Evolutionary conservation across 2,113 vertebrate species (phyloP), one percentile per base, ranked within the genome.

Genomic region (Puffinus mauretanicus): DNA sequence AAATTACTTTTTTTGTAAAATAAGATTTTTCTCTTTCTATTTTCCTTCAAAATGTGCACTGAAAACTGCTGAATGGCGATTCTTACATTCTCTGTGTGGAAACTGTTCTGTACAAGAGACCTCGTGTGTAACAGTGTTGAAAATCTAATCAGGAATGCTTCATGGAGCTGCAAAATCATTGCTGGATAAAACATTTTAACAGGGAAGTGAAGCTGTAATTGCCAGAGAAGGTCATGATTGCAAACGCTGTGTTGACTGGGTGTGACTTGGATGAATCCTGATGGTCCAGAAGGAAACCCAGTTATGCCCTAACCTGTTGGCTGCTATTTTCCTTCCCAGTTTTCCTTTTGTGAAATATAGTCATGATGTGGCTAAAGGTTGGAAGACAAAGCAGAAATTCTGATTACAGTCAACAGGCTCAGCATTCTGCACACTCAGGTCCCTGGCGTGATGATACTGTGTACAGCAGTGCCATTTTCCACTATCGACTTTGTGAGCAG

Each of bases 111-210:
- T 93, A 69, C 54, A 64, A 78, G 91, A 86, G 72, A 94, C 76
- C 60, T 96, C 75, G 57, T 91, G 86, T 95, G 85, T 90, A 97
- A 82, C 60, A 69, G 27, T 94, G 69, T 95, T 97, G 92, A 88
- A 97, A 97, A 96, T 95, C 82, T 97, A 94, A 97, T 97, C 94
- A 97, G 78, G 80, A 62, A 40, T 94, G 91, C 91, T 97, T 98
- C 94, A 92, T 22, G 77, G 91, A 85, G 65, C 96, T 93, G 93
- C 55, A 30, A 85, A 90, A 52, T 88, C 88, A 11, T 92, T 86
- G 90, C 82, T 94, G 95, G 88, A 62, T 92, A 75, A 95, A 97
- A 70, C 81, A 70, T 96, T 97, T 96, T 94, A 96, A 93, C 87
- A 65, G 90, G 77, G 71, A 77, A 90, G 81, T 25, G 32, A 78